Evolutionary conservation across 2,888 invertebrate species (phyloP), one percentile per base, ranked within the genome.

Genomic region (Trichacis sp.): DNA sequence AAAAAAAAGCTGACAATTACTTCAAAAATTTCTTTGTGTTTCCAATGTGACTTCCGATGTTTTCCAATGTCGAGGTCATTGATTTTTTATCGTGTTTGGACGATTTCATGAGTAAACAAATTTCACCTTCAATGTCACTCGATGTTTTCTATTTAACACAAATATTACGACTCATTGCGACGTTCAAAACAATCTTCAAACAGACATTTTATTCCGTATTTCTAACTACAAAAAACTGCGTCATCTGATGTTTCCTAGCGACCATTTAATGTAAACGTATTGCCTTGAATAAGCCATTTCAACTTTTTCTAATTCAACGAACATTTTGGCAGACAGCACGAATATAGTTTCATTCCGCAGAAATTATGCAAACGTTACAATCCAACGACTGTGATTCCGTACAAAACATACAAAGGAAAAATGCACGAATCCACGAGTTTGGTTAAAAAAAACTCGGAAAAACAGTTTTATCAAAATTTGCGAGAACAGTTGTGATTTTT

Each of bases 341-440:
- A 58, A 58, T 65, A 53, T 61, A 58, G 57, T 61, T 57, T 57
- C 50, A 62, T 66, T 38, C 57, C 60, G 61, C 48, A 62, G 24
- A 55, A 54, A 66, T 66, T 66, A 66, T 66, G 57, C 61, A 66
- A 66, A 66, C 58, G 57, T 46, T 47, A 61, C 47, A 57, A 17
- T 40, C 56, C 57, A 30, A 17, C 15, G 48, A 42, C 43, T n/a
- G n/a, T n/a, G n/a, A n/a, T n/a, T n/a, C n/a, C n/a, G n/a, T n/a
- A n/a, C n/a, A n/a, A n/a, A n/a, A n/a, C n/a, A n/a, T n/a, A 38
- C 17, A 12, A 30, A 14, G n/a, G 1, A 40, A 43, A 51, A 14
- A 15, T 29, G 43, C 29, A 40, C 48, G 42, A 43, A 38, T 45
- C 14, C 33, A 48, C 8, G 24, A 24, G 24, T n/a, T n/a, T n/a